A percentile compares a stretch with the other conserved stretches of the same genome.
These are phyloP conservation scores for Scomber japonicus DNA, from an alignment of 2,113 vertebrate genomes.

Conservation along the genomic window DNA sequence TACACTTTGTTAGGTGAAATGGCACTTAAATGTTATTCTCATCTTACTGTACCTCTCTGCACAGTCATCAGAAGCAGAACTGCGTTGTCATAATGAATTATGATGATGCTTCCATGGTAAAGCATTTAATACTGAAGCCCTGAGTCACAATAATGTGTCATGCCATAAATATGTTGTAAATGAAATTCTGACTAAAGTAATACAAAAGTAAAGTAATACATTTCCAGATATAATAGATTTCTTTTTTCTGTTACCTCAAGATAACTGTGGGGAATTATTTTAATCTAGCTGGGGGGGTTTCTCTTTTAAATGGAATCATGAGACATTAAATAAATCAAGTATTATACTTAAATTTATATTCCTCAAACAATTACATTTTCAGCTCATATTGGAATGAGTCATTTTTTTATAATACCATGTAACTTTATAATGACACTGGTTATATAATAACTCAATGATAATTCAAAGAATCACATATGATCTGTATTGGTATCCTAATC, in stretches of 20 bases:
- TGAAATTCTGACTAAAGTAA: not conserved
- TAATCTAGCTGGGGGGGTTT: not conserved
- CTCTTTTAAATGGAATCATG: not conserved
- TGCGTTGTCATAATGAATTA: not conserved
- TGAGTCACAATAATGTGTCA: conserved; percentile 26
- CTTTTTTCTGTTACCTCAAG: too few species aligned
- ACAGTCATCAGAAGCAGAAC: not conserved
- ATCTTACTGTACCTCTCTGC: not conserved
- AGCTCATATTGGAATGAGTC: not conserved
- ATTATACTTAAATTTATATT: too few species aligned
- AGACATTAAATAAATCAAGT: too few species aligned
- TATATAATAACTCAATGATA: not conserved
- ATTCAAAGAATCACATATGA: not conserved
- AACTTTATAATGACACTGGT: not conserved
- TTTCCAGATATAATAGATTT: not conserved
- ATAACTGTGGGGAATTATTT: not conserved
- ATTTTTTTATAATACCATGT: not conserved
- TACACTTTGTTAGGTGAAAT: not conserved
- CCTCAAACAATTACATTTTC: not conserved
- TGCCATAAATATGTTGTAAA: not conserved
- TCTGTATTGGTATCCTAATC: not conserved
- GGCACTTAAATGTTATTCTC: not conserved
- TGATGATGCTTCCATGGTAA: not conserved
- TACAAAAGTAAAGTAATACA: too few species aligned
- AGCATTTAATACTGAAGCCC: not conserved